Evolutionary conservation across 2,113 vertebrate genomes (phyloP).

Genomic region (Sylvia atricapilla): DNA sequence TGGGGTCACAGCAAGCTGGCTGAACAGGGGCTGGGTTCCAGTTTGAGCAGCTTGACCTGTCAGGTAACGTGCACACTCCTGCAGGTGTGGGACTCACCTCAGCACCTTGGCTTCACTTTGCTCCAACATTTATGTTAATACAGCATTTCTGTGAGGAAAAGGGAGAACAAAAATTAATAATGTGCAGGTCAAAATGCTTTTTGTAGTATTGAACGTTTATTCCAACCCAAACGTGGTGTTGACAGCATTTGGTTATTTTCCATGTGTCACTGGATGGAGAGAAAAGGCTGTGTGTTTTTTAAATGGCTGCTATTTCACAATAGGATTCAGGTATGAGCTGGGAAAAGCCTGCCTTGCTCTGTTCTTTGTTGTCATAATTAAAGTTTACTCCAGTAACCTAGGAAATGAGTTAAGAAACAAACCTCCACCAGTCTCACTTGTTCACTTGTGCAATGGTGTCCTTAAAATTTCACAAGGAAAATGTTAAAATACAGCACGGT

Average conservation of each 20-base stretch:
- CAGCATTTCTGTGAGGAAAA: background rate
- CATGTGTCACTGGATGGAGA: rapidly evolving
- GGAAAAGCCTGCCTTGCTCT: background rate
- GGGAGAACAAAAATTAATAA: background rate
- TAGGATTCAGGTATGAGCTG: background rate
- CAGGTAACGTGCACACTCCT: background rate
- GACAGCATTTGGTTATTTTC: background rate
- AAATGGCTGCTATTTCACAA: slow-evolving; percentile 4
- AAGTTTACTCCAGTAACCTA: slow-evolving; percentile 18
- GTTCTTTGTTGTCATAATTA: background rate
- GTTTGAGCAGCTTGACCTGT: background rate
- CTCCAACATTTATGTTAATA: rapidly evolving
- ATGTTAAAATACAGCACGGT: rapidly evolving
- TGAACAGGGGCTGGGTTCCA: background rate
- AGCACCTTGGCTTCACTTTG: background rate
- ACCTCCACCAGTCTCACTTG: background rate
- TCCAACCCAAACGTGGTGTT: background rate
- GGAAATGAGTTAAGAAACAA: slow-evolving; percentile 16
- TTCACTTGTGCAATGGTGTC: background rate
- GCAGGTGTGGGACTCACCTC: background rate
- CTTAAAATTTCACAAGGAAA: background rate
- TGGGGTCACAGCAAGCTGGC: background rate
- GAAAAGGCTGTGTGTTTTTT: background rate
- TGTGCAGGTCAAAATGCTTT: background rate
- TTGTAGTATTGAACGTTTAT: background rate